A percentile compares a stretch with the other conserved stretches of the same genome.
Conservation (phyloP, 2,113 vertebrate species). For the Capreolus pygargus region DNA sequence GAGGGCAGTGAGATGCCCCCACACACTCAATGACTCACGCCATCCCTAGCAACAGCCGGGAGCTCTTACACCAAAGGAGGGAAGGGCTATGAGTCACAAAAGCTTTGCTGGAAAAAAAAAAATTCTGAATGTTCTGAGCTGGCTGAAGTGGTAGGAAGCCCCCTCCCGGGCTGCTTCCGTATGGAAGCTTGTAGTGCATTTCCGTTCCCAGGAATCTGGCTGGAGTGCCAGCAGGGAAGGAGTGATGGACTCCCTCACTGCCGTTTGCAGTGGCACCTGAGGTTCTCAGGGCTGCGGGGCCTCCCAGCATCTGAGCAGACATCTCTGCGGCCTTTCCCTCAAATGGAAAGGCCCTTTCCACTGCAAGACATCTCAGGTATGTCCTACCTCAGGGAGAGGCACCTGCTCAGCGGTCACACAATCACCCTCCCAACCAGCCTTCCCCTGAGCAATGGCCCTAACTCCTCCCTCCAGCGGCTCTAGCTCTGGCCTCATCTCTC, state of each 20-base stretch:
- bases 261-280: background rate
- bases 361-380: background rate
- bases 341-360: background rate
- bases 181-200: background rate
- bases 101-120: background rate
- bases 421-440: rapidly evolving
- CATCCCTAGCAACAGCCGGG: background rate
- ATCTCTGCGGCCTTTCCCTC: too few species aligned
- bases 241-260: background rate
- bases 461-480: background rate
- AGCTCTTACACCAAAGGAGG: background rate
- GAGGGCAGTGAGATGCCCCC: background rate
- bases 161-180: background rate
- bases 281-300: background rate
- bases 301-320: background rate
- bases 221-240: rapidly evolving
- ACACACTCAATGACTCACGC: background rate
- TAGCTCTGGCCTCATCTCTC: background rate
- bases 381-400: background rate
- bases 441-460: too few species aligned
- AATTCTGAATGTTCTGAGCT: background rate
- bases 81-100: slow-evolving; percentile 25
- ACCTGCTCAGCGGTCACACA: background rate
- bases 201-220: background rate
- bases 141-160: background rate